Evolutionary conservation across 92 coral and sea anemone genomes (phyloP).

Genomic region (Parazoanthus darwini): DNA sequence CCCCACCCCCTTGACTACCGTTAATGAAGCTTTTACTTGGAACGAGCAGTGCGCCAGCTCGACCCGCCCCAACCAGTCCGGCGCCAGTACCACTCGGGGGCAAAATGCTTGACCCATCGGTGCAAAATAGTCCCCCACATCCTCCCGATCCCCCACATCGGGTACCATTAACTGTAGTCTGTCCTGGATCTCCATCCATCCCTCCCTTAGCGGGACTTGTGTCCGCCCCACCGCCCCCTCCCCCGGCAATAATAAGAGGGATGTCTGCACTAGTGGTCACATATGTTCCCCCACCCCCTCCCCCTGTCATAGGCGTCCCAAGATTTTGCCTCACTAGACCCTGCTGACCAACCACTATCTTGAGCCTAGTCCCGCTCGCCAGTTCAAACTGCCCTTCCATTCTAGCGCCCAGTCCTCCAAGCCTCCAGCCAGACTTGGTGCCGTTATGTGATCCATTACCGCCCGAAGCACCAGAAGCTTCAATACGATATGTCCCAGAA

Average conservation of each 20-base stretch:
- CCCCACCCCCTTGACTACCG: constrained; percentile 77
- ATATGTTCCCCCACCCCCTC: constrained; percentile 99
- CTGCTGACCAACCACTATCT: constrained; percentile 79
- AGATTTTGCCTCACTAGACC: constrained; percentile 48
- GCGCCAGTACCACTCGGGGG: constrained; percentile 42
- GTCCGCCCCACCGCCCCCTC: constrained; percentile 95
- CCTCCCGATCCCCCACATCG: constrained; percentile 66
- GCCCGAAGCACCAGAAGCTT: constrained; percentile 91
- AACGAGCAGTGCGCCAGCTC: constrained; percentile 57
- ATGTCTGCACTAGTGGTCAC: constrained; percentile 55
- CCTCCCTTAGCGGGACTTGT: constrained; percentile 22
- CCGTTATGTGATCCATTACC: constrained; percentile 60
- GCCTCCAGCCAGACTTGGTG: constrained; percentile 20
- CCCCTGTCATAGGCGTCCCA: constrained; percentile 68
- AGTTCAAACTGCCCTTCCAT: constrained; percentile 76
- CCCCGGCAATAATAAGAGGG: constrained; percentile 88
- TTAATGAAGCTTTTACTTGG: constrained; percentile 64
- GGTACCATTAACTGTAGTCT: constrained; percentile 64
- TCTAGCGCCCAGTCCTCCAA: constrained; percentile 87
- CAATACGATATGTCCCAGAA: constrained; percentile 81
- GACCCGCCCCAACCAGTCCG: constrained; percentile 59
- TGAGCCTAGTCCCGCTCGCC: constrained; percentile 55
- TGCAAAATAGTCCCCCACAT: constrained; percentile 61
- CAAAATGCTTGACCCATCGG: not conserved
- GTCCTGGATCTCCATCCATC: constrained; percentile 75